phyloP scores from a whole-genome alignment of 2,113 vertebrate species.

The Aptenodytes forsteri region DNA sequence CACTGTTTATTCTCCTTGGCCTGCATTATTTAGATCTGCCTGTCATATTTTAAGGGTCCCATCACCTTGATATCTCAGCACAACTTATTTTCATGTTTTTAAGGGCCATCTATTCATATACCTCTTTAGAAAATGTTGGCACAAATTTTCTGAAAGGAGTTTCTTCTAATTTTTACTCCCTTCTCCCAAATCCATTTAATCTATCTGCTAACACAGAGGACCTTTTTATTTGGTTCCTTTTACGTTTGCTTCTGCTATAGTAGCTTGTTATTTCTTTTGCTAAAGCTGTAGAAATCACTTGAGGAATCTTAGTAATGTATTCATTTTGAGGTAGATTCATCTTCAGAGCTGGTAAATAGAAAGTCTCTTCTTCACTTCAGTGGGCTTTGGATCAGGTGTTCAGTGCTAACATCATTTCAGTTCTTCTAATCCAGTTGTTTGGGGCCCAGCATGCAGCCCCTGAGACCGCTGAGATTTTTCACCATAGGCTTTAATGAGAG shows the following conservation, averaged over 20 bases:
- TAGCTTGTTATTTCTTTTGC: constrained; percentile 18
- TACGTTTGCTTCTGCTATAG: neutral
- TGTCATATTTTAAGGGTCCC: neutral
- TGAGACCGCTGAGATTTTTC: neutral
- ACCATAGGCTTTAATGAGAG: neutral
- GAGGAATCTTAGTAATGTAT: constrained; percentile 26
- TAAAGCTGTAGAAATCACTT: constrained; percentile 31
- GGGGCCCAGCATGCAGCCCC: neutral
- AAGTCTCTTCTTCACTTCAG: neutral
- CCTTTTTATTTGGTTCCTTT: constrained; percentile 17
- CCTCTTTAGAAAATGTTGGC: neutral
- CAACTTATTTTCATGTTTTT: neutral
- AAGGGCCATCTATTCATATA: neutral
- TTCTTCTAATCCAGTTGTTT: constrained; percentile 14
- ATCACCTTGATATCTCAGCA: neutral
- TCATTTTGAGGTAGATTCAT: constrained; percentile 30
- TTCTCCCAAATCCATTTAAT: neutral
- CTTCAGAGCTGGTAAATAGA: neutral
- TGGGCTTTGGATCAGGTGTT: constrained; percentile 12
- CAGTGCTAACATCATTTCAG: constrained; percentile 27
- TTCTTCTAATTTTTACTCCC: neutral
- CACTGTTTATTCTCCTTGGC: neutral
- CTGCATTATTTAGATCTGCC: neutral
- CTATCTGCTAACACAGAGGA: neutral
- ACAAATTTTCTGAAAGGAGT: neutral